phyloP scores from a whole-genome alignment of 2,888 invertebrate genomes.

The Boloria euphrosyne region DNA sequence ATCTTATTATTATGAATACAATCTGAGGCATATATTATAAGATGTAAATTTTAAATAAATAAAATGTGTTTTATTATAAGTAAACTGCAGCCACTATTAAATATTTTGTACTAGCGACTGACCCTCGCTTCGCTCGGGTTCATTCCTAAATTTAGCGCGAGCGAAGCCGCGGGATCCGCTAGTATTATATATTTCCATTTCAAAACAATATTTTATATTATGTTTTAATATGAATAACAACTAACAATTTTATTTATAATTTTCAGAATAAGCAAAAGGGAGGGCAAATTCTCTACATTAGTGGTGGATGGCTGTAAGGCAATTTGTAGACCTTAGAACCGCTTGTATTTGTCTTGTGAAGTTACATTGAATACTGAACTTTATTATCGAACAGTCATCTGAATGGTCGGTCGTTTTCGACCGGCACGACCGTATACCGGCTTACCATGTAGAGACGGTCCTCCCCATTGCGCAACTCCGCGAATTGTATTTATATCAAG shows the following conservation, averaged over 20 bases:
- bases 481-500: conserved; percentile 27
- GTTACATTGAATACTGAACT: conserved; percentile 8
- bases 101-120: too few relatives aligned
- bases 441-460: conserved; percentile 36
- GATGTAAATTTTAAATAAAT: too few relatives aligned
- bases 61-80: too few relatives aligned
- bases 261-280: conserved; percentile 15
- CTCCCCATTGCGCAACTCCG: conserved; percentile 4
- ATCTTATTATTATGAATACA: too few relatives aligned
- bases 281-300: conserved; percentile 36
- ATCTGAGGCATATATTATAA: too few relatives aligned
- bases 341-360: conserved; percentile 15
- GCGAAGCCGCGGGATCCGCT: too few relatives aligned
- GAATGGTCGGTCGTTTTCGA: conserved; percentile 28
- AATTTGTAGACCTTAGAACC: conserved; percentile 22
- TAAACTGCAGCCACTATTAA: too few relatives aligned
- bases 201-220: background rate
- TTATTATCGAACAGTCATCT: conserved; percentile 31
- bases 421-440: conserved; percentile 34
- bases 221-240: background rate
- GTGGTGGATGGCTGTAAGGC: conserved; percentile 25
- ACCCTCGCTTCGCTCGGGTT: too few relatives aligned
- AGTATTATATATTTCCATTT: too few relatives aligned
- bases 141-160: too few relatives aligned
- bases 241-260: background rate